Base-by-base conservation (phyloP, 2,888 invertebrate genomes). In the Crossocerus cetratus region DNA sequence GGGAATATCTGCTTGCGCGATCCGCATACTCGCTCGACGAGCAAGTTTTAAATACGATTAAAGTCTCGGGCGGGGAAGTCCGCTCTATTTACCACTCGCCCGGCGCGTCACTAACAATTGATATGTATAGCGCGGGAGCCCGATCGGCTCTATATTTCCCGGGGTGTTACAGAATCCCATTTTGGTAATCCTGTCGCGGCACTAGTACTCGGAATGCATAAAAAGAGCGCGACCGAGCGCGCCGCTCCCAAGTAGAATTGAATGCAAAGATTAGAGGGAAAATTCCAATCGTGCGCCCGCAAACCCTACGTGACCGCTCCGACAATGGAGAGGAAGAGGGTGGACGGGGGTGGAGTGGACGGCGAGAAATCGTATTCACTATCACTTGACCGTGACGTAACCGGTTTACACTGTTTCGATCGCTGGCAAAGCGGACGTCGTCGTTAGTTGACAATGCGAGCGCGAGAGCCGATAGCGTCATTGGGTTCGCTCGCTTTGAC, bases 381-480 rank as follows among this genome's bases (percentile, higher is more conserved):
- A 78, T 75, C 74, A 74, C 59, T 59, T 55, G 61, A 49, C 58
- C 70, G 65, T 42, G 64, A 63, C 72, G 61, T 74, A 75, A 72
- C 70, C 66, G 60, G 76, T 69, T 80, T 73, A 68, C 76, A 69
- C 58, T 64, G 69, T 76, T 81, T 71, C 78, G 66, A 76, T 64
- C 69, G 69, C 65, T 68, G 59, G 62, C 72, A 64, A 81, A 80
- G 70, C 71, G 80, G 62, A 70, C 67, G 70, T 76, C 73, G 70
- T 76, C 71, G 78, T 81, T 81, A 81, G 73, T 78, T 78, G 65
- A 69, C 81, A 73, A 78, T 78, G 60, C 60, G 57, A 32, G 20
- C 43, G 67, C 14, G 22, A 49, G 49, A 49, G 49, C 11, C 14
- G 1, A 49, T 49, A 49, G 21, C 20, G 22, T 59, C 59, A 56